phyloP scores from a whole-genome alignment of 1,140 invertebrate species.

The Macrotrachela quadricornifera region DNA sequence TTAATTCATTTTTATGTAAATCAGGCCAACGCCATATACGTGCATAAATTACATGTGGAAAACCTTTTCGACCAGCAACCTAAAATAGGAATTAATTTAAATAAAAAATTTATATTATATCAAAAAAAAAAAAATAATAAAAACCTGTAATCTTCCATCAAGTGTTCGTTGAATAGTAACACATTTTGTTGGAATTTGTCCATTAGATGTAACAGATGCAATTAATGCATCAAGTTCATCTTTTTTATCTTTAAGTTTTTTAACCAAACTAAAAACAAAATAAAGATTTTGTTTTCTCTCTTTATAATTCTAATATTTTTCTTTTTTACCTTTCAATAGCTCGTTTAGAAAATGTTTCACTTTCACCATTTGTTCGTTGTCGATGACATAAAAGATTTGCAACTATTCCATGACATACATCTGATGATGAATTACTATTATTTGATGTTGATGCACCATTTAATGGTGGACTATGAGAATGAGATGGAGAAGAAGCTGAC shows the following conservation, averaged over 20 bases:
- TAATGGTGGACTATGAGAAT: too few relatives aligned
- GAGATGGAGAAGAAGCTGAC: too few relatives aligned
- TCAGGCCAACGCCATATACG: constrained; percentile 97
- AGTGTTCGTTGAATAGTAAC: constrained; percentile 96
- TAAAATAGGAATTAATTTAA: too few relatives aligned
- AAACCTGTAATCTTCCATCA: constrained; percentile 78
- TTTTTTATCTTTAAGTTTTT: constrained; percentile 58
- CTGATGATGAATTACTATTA: constrained; percentile 44
- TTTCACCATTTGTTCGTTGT: constrained; percentile 60
- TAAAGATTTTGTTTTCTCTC: too few relatives aligned
- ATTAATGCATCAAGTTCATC: constrained; percentile 93
- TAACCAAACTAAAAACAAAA: constrained; percentile 45
- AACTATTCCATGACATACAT: constrained; percentile 87
- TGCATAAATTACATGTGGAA: constrained; percentile 98
- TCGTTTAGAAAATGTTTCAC: constrained; percentile 77
- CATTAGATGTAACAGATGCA: constrained; percentile 87
- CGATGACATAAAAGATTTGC: constrained; percentile 90
- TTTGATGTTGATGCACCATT: too few relatives aligned
- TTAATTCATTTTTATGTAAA: constrained; percentile 93
- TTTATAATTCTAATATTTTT: too few relatives aligned
- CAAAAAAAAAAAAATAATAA: too few relatives aligned
- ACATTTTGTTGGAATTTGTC: constrained; percentile 86
- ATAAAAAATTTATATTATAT: too few relatives aligned
- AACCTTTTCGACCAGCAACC: constrained; percentile 75
- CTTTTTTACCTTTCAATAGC: constrained; percentile 68